Evolutionary conservation across 2,797 vertebrate species (phyloP).

Genomic region (Bucorvus abyssinicus): DNA sequence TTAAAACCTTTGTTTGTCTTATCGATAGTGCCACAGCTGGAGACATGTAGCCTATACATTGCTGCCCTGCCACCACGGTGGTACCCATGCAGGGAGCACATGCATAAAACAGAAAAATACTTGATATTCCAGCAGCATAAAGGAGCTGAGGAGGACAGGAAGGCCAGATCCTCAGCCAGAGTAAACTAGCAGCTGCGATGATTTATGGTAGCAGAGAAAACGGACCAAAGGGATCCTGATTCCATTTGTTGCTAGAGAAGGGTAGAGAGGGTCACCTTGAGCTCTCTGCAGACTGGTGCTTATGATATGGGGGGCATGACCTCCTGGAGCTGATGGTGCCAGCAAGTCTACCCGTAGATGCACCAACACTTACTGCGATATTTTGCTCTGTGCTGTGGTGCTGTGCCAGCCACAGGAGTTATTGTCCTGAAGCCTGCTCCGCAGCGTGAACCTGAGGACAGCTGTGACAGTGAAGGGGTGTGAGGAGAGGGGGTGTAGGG

Average conservation of each 20-base stretch:
- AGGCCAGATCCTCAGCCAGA: not conserved
- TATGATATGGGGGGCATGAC: not conserved
- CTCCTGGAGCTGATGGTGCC: not conserved
- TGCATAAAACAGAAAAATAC: too few species aligned
- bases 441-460: not conserved
- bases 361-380: rapidly evolving
- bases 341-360: not conserved
- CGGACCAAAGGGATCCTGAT: not conserved
- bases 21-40: not conserved
- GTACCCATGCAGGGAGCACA: not conserved
- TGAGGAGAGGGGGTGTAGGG: not conserved
- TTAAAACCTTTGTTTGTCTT: not conserved
- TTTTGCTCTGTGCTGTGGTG: not conserved
- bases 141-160: not conserved
- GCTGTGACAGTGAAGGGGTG: not conserved
- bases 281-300: not conserved
- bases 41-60: not conserved
- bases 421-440: not conserved
- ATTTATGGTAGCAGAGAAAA: not conserved
- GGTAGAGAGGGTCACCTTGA: not conserved
- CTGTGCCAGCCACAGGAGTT: not conserved
- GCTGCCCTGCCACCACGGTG: not conserved
- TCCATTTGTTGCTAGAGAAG: not conserved
- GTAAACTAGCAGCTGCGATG: not conserved
- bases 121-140: not conserved